These are phyloP conservation scores for Streblospio benedicti DNA, from an alignment of 1,140 invertebrate species.

Conservation along the genomic window DNA sequence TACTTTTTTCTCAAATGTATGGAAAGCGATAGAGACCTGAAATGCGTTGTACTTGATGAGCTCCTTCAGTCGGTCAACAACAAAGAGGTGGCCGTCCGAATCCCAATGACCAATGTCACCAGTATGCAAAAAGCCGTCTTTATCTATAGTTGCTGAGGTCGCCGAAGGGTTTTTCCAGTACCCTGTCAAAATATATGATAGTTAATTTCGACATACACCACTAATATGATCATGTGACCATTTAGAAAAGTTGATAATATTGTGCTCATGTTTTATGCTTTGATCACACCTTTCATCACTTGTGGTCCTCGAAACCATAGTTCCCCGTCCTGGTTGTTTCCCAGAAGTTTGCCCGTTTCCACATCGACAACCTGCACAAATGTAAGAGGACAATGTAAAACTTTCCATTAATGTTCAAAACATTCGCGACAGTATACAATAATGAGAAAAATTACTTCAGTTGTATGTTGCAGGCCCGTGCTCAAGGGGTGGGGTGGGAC, in stretches of 20 bases:
- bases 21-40: too few relatives aligned
- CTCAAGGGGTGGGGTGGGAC: too few relatives aligned
- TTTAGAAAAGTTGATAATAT: too few relatives aligned
- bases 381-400: too few relatives aligned
- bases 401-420: too few relatives aligned
- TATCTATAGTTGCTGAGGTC: slow-evolving; percentile 76
- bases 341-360: not conserved
- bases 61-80: slow-evolving; percentile 30
- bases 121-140: slow-evolving; percentile 90
- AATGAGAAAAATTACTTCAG: too few relatives aligned
- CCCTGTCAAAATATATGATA: slow-evolving; percentile 92
- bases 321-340: slow-evolving; percentile 18
- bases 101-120: slow-evolving; percentile 49
- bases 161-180: slow-evolving; percentile 54
- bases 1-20: too few relatives aligned
- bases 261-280: too few relatives aligned
- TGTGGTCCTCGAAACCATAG: slow-evolving; percentile 83
- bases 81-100: slow-evolving; percentile 25
- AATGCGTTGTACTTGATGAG: slow-evolving; percentile 31
- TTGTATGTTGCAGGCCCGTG: too few relatives aligned
- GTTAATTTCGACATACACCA: too few relatives aligned
- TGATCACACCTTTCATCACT: slow-evolving; percentile 54
- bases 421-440: too few relatives aligned
- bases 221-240: too few relatives aligned
- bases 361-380: slow-evolving; percentile 7